These are phyloP conservation scores for Protaetia brevitarsis DNA, from an alignment of 1,140 invertebrate species.

Conservation along the genomic window DNA sequence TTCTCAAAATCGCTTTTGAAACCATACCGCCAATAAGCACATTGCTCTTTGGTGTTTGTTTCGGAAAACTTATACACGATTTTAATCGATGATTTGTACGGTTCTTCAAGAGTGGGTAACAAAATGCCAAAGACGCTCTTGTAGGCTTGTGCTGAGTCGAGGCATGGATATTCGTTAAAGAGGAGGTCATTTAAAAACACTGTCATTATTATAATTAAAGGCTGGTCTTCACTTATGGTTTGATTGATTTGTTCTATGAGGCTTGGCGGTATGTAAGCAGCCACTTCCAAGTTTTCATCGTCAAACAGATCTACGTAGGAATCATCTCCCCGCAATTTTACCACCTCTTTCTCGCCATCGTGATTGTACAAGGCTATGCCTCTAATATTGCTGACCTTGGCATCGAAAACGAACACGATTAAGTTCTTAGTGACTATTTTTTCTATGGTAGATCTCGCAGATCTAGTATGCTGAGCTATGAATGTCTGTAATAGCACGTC, in stretches of 20 bases:
- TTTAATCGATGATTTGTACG: conserved; percentile 44
- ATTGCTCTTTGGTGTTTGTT: conserved; percentile 40
- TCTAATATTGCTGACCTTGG: neutral
- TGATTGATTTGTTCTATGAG: conserved; percentile 16
- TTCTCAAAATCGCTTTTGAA: conserved; percentile 12
- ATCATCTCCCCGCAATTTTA: neutral
- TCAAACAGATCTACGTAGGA: neutral
- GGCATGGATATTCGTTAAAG: neutral
- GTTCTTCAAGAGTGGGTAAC: neutral
- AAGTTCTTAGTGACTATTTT: conserved; percentile 8
- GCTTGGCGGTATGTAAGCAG: neutral
- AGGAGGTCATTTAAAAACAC: conserved; percentile 19
- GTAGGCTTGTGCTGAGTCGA: neutral
- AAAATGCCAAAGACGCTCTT: conserved; percentile 13
- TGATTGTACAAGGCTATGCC: neutral
- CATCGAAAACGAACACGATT: conserved; percentile 12
- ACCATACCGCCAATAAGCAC: conserved; percentile 60
- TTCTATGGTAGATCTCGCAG: neutral
- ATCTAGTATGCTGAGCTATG: neutral
- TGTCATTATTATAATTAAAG: conserved; percentile 10
- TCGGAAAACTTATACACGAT: conserved; percentile 50
- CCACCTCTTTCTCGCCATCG: neutral
- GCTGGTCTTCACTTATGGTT: neutral
- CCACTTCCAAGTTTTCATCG: neutral
- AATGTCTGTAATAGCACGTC: conserved; percentile 7